Conservation (phyloP, 2,888 invertebrate species). For the Cybosia mesomella region DNA sequence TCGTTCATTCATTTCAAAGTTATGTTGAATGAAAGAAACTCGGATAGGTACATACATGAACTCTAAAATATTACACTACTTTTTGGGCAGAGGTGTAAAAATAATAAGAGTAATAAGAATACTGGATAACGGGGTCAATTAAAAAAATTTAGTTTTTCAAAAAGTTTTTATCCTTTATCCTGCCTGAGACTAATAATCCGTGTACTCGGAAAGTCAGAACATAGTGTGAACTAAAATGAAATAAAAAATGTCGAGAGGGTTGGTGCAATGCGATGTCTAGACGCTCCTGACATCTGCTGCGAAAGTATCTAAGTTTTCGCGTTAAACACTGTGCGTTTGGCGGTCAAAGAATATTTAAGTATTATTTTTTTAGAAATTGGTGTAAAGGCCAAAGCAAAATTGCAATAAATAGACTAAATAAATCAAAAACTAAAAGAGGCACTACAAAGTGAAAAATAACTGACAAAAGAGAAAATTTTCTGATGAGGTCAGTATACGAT, state of each 20-base stretch:
- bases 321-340: constrained; percentile 20
- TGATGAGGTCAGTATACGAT: no score
- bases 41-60: no score
- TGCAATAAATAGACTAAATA: no score
- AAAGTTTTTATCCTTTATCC: neutral
- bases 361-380: neutral
- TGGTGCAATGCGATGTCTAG: constrained; percentile 48
- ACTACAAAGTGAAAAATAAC: no score
- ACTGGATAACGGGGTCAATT: neutral
- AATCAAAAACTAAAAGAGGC: no score
- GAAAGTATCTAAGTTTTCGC: constrained; percentile 31
- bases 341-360: neutral
- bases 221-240: constrained; percentile 25
- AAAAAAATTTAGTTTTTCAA: neutral
- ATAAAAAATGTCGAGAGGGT: constrained; percentile 36
- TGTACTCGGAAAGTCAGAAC: neutral
- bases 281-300: constrained; percentile 49
- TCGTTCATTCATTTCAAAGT: no score
- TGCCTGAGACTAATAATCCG: neutral
- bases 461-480: no score
- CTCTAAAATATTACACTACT: no score
- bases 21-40: no score
- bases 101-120: neutral
- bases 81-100: no score
- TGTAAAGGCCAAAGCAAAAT: no score